Conservation (phyloP, 2,888 invertebrate genomes). For the Caenorhabditis sp. region DNA sequence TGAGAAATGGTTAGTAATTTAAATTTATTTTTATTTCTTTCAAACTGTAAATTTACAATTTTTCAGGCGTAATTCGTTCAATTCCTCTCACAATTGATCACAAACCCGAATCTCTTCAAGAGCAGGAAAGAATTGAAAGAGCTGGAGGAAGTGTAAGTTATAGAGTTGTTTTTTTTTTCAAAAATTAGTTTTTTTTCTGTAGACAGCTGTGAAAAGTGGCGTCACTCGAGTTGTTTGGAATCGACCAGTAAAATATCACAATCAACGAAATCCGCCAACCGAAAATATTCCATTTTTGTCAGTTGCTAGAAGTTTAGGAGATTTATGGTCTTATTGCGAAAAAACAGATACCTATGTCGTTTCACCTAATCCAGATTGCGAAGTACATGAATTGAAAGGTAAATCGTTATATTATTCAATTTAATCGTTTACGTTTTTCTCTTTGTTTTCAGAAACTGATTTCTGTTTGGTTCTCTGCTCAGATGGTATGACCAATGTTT, state of each 20-base stretch:
- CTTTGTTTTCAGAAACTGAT: constrained; percentile 72
- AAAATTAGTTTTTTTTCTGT: background rate
- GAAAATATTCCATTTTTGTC: constrained; percentile 95
- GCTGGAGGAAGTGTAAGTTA: constrained; percentile 69
- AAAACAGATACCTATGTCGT: constrained; percentile 90
- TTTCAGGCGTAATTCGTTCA: constrained; percentile 6
- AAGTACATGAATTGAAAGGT: constrained; percentile 74
- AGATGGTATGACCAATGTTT: constrained; percentile 96
- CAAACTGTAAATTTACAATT: background rate
- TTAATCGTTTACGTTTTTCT: too few species aligned
- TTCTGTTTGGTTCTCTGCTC: constrained; percentile 90
- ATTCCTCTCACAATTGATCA: constrained; percentile 83
- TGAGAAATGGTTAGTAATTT: constrained; percentile 16
- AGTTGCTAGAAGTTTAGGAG: constrained; percentile 92
- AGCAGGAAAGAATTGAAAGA: constrained; percentile 82
- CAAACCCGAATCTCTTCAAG: constrained; percentile 87
- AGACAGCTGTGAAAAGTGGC: constrained; percentile 78
- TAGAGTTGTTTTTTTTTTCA: background rate
- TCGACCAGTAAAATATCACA: constrained; percentile 84
- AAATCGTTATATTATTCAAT: too few species aligned
- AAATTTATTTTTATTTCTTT: constrained; percentile 4
- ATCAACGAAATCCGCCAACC: constrained; percentile 86
- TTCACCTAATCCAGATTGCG: constrained; percentile 95
- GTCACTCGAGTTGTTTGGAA: constrained; percentile 97
- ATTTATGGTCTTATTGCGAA: constrained; percentile 96